Conservation (phyloP, 1,140 invertebrate species). For the Drosophila ironensis region DNA sequence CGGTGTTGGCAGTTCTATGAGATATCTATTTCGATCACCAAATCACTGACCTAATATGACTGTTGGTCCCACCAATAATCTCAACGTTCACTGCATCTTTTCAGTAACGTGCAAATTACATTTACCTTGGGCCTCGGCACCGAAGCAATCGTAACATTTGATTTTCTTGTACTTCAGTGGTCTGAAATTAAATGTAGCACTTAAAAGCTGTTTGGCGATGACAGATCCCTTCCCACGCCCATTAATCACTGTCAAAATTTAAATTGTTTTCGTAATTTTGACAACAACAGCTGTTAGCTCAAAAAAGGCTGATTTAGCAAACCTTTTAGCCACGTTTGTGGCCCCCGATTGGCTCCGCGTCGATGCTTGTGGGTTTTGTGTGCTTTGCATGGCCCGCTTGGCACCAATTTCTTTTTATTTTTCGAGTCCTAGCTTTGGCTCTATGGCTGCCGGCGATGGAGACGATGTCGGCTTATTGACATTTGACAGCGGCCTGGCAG, state of each 20-base stretch:
- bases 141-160: too few species aligned
- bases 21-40: too few species aligned
- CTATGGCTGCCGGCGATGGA: conserved; percentile 21
- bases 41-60: too few species aligned
- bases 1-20: too few species aligned
- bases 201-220: not conserved
- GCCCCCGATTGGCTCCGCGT: not conserved
- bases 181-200: too few species aligned
- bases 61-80: too few species aligned
- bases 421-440: conserved; percentile 1
- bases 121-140: too few species aligned
- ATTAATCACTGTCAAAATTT: not conserved
- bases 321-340: not conserved
- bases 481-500: conserved; percentile 50
- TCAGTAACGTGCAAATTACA: too few species aligned
- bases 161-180: too few species aligned
- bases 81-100: too few species aligned
- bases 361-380: conserved; percentile 13
- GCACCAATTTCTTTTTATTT: conserved; percentile 51
- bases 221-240: not conserved
- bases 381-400: conserved; percentile 42
- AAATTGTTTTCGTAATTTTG: not conserved
- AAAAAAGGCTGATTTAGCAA: conserved; percentile 29
- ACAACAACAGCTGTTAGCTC: not conserved
- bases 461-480: conserved; percentile 55